Evolutionary conservation across 2,797 vertebrate genomes (phyloP), one percentile per base, ranked within the genome.

Genomic region (Anisognathus igniventris): DNA sequence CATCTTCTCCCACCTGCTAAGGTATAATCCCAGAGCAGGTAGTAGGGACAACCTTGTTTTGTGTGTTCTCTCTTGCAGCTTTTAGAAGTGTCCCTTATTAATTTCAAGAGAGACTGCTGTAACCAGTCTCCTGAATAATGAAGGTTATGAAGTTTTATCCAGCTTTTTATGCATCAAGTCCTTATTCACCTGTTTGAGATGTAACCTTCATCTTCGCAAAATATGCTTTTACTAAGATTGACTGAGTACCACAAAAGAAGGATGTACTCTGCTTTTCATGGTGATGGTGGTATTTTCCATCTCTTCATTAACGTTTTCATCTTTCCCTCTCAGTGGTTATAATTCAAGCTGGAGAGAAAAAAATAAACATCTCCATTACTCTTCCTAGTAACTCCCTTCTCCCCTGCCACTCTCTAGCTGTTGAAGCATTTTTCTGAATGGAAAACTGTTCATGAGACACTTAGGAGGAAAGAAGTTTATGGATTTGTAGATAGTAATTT

Each of bases 371-470:
- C 33, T 81, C 45, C 24, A 13, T 73, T 70, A 39, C 8, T 73
- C 68, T 73, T 83, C 37, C 27, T 75, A 39, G 30, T 48, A 45
- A 68, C 1, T 7, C 14, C 10, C 2, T 13, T 5, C 3, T 25
- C 10, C 3, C 2, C 3, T 0, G 0, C 5, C 15, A 47, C 22
- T 18, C 23, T 31, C 13, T 37, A 72, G 47, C 24, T 75, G 76
- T 44, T 86, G 33, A 79, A 57, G n/a, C 9, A 31, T 61, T 79
- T 89, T 84, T 86, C 71, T 75, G 22, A 71, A 56, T 51, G 31
- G 35, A 50, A 76, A 51, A 40, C 20, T 60, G 19, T 33, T 81
- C 30, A 11, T 39, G 50, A 62, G 12, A 23, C 15, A 42, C 19
- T 42, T 60, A 66, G 14, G 35, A 37, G 64, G 16, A 76, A 80